phyloP scores from a whole-genome alignment of 2,113 vertebrate species.

The Ariopsis seemanni region DNA sequence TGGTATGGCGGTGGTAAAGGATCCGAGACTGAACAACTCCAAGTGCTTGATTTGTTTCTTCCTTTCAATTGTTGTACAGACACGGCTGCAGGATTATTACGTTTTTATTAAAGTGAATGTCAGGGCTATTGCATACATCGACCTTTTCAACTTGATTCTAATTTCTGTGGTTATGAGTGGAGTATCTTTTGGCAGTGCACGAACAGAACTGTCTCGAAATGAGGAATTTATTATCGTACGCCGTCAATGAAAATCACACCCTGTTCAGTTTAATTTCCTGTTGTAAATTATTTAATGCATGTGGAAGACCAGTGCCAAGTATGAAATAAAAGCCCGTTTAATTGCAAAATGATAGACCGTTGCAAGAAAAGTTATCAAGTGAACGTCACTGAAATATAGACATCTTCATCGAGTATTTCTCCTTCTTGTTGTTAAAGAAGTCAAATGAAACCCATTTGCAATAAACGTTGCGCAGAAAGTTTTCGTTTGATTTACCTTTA shows the following conservation, averaged over 20 bases:
- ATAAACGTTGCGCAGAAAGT: not conserved
- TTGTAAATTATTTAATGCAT: slow-evolving; percentile 12
- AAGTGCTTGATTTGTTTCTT: not conserved
- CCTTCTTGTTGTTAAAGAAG: not conserved
- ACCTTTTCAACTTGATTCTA: not conserved
- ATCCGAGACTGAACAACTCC: not conserved
- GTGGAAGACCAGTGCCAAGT: slow-evolving; percentile 7
- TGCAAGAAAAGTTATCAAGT: not conserved
- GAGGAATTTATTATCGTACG: not conserved
- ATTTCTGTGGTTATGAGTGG: not conserved
- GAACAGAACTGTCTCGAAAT: too few species aligned
- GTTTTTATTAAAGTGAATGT: not conserved
- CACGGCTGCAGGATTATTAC: not conserved
- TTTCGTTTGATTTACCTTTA: not conserved
- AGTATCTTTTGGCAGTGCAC: not conserved
- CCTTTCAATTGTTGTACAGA: not conserved
- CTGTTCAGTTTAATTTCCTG: slow-evolving; percentile 8
- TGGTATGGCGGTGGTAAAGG: not conserved
- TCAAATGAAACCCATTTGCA: slow-evolving; percentile 9
- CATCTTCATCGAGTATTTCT: not conserved
- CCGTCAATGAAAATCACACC: not conserved
- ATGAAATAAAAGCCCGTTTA: slow-evolving; percentile 12
- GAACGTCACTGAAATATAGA: not conserved
- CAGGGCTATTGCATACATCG: not conserved
- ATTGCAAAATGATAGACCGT: slow-evolving; percentile 4